Conservation (phyloP, 2,888 invertebrate genomes). For the Peribatodes rhomboidaria region DNA sequence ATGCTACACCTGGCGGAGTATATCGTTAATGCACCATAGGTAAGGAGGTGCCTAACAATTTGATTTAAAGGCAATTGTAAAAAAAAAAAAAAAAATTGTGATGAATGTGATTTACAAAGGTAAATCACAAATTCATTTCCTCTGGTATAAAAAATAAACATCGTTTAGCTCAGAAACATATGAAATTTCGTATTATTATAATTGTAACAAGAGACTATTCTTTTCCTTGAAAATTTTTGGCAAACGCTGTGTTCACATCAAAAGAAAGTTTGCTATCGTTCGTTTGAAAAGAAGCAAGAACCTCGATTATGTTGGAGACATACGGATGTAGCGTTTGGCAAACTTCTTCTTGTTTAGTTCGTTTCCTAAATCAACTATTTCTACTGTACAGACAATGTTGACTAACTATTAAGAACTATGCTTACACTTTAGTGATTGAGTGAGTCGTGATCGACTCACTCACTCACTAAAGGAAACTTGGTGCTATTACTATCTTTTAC, state of each 20-base stretch:
- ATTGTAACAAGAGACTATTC: conserved; percentile 32
- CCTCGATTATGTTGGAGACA: conserved; percentile 49
- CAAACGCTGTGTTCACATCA: conserved; percentile 48
- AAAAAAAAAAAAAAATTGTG: no score
- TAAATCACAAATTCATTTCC: neutral
- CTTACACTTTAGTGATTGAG: no score
- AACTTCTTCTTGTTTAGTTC: neutral
- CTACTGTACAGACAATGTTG: neutral
- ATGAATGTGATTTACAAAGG: no score
- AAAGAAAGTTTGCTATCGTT: conserved; percentile 49
- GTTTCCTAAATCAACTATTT: neutral
- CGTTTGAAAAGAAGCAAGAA: conserved; percentile 45
- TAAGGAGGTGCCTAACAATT: no score
- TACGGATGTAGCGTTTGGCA: conserved; percentile 23
- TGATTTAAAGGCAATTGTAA: no score
- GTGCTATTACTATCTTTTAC: no score
- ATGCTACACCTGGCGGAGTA: no score
- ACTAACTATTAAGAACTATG: no score
- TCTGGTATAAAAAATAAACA: neutral
- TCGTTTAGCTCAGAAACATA: conserved; percentile 9
- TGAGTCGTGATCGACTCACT: no score
- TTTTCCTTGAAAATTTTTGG: conserved; percentile 28
- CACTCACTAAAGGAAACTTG: no score
- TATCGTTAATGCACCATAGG: no score
- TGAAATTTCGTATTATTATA: conserved; percentile 15